Evolutionary conservation across 2,888 invertebrate genomes (phyloP).

Genomic region (Nebria salina): DNA sequence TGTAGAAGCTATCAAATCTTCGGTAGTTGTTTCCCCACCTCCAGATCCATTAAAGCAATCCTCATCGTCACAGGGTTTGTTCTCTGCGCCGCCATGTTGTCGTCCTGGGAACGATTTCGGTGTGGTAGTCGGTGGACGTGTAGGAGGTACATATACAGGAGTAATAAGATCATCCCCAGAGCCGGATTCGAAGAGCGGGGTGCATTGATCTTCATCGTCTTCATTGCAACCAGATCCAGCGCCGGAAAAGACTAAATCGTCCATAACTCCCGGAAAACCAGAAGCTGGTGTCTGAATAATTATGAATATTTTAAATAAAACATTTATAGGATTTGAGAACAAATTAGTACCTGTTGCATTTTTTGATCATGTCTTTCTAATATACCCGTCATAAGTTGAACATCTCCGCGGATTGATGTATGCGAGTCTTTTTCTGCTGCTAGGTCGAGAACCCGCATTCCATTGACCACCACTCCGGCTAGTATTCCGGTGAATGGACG

Average conservation of each 20-base stretch:
- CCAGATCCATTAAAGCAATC: constrained; percentile 88
- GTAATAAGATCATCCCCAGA: constrained; percentile 89
- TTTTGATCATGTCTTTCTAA: constrained; percentile 81
- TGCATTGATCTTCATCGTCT: constrained; percentile 90
- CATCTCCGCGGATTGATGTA: constrained; percentile 83
- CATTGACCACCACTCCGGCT: constrained; percentile 90
- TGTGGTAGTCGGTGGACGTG: constrained; percentile 73
- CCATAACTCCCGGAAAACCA: constrained; percentile 79
- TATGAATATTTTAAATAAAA: not conserved
- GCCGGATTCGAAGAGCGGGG: constrained; percentile 82
- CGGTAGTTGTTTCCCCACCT: constrained; percentile 71
- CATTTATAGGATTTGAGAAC: not conserved
- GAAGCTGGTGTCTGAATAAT: constrained; percentile 80
- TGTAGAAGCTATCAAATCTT: constrained; percentile 69
- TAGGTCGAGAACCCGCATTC: constrained; percentile 83
- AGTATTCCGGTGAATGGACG: constrained; percentile 88
- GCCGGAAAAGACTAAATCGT: constrained; percentile 92
- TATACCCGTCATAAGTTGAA: constrained; percentile 78
- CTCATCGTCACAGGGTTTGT: constrained; percentile 75
- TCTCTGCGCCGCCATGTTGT: constrained; percentile 49
- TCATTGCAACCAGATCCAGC: constrained; percentile 91
- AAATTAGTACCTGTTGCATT: constrained; percentile 81
- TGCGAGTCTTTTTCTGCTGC: constrained; percentile 85
- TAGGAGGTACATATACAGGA: constrained; percentile 88
- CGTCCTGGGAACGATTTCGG: constrained; percentile 51